Evolutionary conservation across 2,113 vertebrate species (phyloP), one percentile per base, ranked within the genome.

Genomic region (Pachycephala philippinensis): DNA sequence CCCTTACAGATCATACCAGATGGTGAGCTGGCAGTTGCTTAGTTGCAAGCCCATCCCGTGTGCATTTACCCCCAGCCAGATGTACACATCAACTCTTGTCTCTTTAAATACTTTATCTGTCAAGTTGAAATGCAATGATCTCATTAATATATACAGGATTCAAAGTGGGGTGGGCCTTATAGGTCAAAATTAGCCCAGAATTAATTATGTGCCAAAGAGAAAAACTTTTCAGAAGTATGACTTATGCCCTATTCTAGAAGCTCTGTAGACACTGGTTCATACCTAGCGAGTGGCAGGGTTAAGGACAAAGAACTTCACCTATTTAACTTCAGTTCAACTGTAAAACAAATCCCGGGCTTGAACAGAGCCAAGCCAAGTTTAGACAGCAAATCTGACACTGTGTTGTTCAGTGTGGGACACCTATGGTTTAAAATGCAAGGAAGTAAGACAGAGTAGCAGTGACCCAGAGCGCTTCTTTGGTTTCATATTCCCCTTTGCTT

Each of bases 11-110:
- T 92, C 96, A 89, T 11, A 95, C 64, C 95, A 97, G 96, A 96
- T 97, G 96, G 95, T 91, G 82, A 60, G 68, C 89, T 96, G 95
- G 95, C 95, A 96, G 95, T 95, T 92, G 91, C 93, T 92, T 89
- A 89, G 94, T 89, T 92, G 94, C 89, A 82, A 96, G 53, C 56
- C 78, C 64, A 87, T 95, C 96, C 94, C 80, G 0, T 75, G 94
- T 92, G 96, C 77, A 84, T 95, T 96, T 95, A 91, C 56, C 84
- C 59, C 35, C 56, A 90, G 84, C 64, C 95, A 96, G 83, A 90
- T 90, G 93, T 82, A 96, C 93, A 68, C 76, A 93, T 93, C 90
- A 92, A 90, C 79, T 50, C 90, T 81, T 95, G 96, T 90, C 88
- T 89, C 71, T 75, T 84, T 81, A 88, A 68, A 81, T 93, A 89